Conservation (phyloP, 2,888 invertebrate species). For the Phengaris arion region DNA sequence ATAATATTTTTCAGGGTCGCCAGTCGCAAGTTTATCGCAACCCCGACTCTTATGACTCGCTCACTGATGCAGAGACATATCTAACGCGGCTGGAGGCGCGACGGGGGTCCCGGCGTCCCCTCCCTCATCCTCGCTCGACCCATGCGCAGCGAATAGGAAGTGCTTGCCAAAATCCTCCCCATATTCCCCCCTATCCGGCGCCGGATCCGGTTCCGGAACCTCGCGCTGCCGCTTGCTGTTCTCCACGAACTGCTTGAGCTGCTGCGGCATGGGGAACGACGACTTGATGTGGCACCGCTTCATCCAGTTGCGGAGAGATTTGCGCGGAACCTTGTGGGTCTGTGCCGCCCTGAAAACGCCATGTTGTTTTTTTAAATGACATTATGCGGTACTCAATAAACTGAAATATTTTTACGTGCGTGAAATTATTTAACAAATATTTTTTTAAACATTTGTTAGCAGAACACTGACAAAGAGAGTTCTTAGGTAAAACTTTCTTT, state of each 20-base stretch:
- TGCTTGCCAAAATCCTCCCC: conserved; percentile 67
- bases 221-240: conserved; percentile 75
- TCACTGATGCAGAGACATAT: conserved; percentile 65
- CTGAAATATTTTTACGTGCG: too few relatives aligned
- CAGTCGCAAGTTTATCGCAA: not conserved
- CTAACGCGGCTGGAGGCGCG: conserved; percentile 28
- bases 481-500: too few relatives aligned
- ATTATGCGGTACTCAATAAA: too few relatives aligned
- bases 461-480: too few relatives aligned
- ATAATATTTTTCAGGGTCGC: not conserved
- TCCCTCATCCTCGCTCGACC: conserved; percentile 63
- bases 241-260: conserved; percentile 77
- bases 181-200: conserved; percentile 43
- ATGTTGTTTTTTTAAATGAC: not conserved
- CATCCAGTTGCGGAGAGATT: conserved; percentile 82
- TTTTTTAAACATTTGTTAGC: too few relatives aligned
- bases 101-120: conserved; percentile 41
- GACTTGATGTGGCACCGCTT: conserved; percentile 81
- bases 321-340: conserved; percentile 80
- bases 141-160: conserved; percentile 53
- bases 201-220: conserved; percentile 38
- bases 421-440: too few relatives aligned
- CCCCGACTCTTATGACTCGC: not conserved
- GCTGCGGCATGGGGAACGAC: conserved; percentile 80
- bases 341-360: conserved; percentile 75